Conservation (phyloP, 2,113 vertebrate species). For the Alosa alosa region DNA sequence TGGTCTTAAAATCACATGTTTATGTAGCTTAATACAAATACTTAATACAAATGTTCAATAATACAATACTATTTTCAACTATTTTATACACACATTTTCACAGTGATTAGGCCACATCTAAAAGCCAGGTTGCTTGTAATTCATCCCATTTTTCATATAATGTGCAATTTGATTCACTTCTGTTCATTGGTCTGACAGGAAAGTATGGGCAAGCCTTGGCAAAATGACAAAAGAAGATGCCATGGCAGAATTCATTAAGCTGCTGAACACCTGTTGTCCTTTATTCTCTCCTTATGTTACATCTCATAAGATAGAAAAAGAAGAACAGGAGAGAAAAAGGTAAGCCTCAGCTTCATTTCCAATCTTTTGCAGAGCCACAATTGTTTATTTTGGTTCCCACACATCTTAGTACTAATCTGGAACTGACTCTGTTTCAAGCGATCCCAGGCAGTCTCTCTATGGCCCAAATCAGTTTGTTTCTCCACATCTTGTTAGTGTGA, state of each 20-base stretch:
- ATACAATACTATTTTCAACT: too few species aligned
- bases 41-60: too few species aligned
- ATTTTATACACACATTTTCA: background rate
- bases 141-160: background rate
- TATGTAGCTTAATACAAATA: too few species aligned
- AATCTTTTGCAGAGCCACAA: background rate
- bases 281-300: constrained; percentile 90
- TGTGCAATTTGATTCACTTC: background rate
- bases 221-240: constrained; percentile 89
- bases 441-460: too few species aligned
- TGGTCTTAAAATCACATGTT: background rate
- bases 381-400: background rate
- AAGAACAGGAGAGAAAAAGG: constrained; percentile 95
- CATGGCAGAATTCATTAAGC: constrained; percentile 92
- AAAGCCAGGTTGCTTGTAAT: background rate
- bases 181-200: constrained; percentile 67
- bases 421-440: too few species aligned
- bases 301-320: constrained; percentile 95
- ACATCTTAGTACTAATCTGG: background rate
- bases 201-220: constrained; percentile 94
- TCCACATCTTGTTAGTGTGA: too few species aligned
- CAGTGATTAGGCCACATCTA: background rate
- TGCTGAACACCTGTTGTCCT: constrained; percentile 89
- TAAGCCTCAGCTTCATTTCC: constrained; percentile 53
- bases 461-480: too few species aligned